These are phyloP conservation scores for Nomada ruficornis DNA, from an alignment of 2,888 invertebrate genomes.

Conservation along the genomic window DNA sequence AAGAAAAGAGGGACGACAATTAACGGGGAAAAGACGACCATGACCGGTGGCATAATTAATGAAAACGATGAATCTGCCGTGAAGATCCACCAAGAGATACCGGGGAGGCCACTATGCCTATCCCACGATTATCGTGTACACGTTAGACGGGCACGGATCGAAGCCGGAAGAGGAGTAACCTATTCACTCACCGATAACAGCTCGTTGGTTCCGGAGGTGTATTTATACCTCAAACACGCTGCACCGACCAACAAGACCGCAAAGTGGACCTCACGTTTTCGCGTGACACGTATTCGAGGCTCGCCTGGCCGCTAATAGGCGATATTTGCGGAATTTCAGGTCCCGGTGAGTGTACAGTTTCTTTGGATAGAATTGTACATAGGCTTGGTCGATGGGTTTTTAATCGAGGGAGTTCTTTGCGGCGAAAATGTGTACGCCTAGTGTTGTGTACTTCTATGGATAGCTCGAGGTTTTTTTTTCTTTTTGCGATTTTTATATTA, in stretches of 20 bases:
- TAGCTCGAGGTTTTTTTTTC: no score
- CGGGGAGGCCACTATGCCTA: conserved; percentile 17
- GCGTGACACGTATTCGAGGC: conserved; percentile 42
- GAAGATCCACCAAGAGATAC: conserved; percentile 53
- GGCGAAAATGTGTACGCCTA: no score
- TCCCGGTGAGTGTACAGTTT: no score
- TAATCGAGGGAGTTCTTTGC: no score
- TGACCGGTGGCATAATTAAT: conserved; percentile 44
- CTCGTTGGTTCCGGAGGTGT: conserved; percentile 41
- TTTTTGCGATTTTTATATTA: no score
- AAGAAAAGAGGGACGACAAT: conserved; percentile 35
- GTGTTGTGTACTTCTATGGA: no score
- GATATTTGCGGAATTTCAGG: not conserved
- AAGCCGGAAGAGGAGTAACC: conserved; percentile 46
- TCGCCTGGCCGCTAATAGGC: conserved; percentile 1
- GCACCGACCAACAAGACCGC: conserved; percentile 15
- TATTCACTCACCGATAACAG: conserved; percentile 53
- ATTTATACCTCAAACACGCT: conserved; percentile 51
- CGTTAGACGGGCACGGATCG: conserved; percentile 25
- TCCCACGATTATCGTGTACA: conserved; percentile 29
- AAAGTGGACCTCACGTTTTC: conserved; percentile 42
- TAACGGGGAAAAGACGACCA: conserved; percentile 19
- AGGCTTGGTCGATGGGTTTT: no score
- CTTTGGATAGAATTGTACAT: no score
- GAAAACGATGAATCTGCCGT: conserved; percentile 51